Evolutionary conservation across 2,797 vertebrate genomes (phyloP).

Genomic region (Bradypus variegatus): DNA sequence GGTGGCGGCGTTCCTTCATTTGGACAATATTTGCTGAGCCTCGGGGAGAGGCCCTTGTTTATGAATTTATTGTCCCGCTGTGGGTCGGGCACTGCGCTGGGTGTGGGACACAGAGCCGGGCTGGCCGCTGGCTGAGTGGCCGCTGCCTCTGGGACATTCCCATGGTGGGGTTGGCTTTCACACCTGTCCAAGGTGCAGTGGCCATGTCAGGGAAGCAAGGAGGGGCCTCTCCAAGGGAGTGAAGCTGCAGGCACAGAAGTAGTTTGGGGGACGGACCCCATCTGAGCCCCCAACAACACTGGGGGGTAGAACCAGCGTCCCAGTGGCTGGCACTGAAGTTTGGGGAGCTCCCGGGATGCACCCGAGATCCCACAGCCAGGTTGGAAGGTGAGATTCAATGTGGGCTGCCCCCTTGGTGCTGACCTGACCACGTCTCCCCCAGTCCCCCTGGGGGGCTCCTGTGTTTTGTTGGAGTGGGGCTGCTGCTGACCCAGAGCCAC

Average conservation of each 20-base stretch:
- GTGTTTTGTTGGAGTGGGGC: too few relatives aligned
- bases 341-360: background rate
- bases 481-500: too few relatives aligned
- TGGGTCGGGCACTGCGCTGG: background rate
- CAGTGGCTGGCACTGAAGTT: too few relatives aligned
- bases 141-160: background rate
- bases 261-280: background rate
- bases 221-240: background rate
- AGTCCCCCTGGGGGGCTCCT: too few relatives aligned
- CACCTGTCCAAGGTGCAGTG: background rate
- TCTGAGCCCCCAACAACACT: background rate
- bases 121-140: background rate
- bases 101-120: background rate
- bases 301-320: background rate
- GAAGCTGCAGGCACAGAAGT: too few relatives aligned
- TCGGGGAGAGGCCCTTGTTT: background rate
- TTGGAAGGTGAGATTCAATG: too few relatives aligned
- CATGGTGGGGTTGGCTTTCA: background rate
- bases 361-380: background rate
- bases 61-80: background rate
- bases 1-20: background rate
- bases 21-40: slow-evolving; percentile 5
- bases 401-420: too few relatives aligned
- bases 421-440: too few relatives aligned
- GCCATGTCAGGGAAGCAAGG: background rate